A percentile compares a stretch with the other conserved stretches of the same genome.
Evolutionary conservation across 2,888 invertebrate species (phyloP).

Genomic region (Cheilosia scutellata): DNA sequence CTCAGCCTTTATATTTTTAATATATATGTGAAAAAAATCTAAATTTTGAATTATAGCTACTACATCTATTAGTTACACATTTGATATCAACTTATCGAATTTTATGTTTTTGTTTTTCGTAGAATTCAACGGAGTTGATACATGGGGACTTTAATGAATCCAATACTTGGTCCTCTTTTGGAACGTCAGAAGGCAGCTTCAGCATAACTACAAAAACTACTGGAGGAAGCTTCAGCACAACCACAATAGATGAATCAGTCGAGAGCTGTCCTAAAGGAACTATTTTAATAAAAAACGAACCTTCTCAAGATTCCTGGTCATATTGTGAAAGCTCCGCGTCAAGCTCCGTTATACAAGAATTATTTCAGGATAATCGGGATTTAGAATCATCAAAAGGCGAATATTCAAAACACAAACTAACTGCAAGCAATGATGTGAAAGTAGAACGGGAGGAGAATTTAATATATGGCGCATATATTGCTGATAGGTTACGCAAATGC

Average conservation of each 20-base stretch:
- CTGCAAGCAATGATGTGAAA: not conserved
- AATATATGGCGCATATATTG: conserved; percentile 36
- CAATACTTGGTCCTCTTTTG: not conserved
- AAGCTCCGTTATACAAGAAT: not conserved
- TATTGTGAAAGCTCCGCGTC: not conserved
- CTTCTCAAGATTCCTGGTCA: conserved; percentile 6
- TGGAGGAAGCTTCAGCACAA: not conserved
- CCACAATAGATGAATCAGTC: too few species aligned
- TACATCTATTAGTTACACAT: too few species aligned
- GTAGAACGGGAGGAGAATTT: not conserved
- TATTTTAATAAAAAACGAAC: not conserved
- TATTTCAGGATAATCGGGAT: not conserved
- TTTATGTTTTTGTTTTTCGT: too few species aligned
- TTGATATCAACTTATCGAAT: too few species aligned
- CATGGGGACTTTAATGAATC: not conserved
- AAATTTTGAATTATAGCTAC: too few species aligned
- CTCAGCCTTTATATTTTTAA: too few species aligned
- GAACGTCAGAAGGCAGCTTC: not conserved
- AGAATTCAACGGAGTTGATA: too few species aligned
- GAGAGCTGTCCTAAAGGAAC: not conserved
- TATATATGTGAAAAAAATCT: too few species aligned
- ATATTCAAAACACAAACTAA: too few species aligned
- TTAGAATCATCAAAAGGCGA: not conserved
- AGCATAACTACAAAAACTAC: not conserved
- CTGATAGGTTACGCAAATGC: conserved; percentile 19